Base-by-base conservation (phyloP, 2,797 vertebrate genomes). In the Lophotriccus pileatus region DNA sequence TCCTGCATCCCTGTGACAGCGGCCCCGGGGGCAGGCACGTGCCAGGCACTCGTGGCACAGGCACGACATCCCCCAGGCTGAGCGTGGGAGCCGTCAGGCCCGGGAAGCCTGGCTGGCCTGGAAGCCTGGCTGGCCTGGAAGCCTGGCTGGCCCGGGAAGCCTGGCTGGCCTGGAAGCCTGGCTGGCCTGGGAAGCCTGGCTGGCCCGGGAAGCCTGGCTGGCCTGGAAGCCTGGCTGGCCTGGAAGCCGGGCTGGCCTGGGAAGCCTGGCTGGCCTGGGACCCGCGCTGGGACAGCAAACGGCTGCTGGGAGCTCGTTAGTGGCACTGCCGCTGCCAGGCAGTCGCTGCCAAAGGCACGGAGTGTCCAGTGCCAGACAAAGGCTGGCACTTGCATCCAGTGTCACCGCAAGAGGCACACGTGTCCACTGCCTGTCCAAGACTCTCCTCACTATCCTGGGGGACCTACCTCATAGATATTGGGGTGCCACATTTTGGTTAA, bases 401-500 rank as follows among this genome's bases (percentile, higher is more conserved):
- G 3, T 21, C 3, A 6, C 5, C 12, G 1, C 34, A 32, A 22
- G 49, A 56, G 0, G 5, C 68, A 62, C 68, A 49, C 4, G 3
- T 36, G 34, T 19, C 32, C 34, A 28, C 44, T 4, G 27, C 21
- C 58, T 4, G 14, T 9, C 53, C 59, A 14, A 41, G 32, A 22
- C 4, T 10, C 37, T 19, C 55, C 34, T 25, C 0, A 0, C 27
- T 23, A 46, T 15, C 49, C 66, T 17, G 12, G 7, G 12, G 2
- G 2, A 85, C 97, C 78, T 95, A 99, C 99, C 99, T 99, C 99
- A 0, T 99, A 99, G 94, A 99, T 99, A 97, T 99, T 99, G 46
- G 99, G 99, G 96, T 99, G 99, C 99, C 99, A 99, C 99, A 99
- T 99, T 97, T 99, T 99, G 73, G 99, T 99, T 80, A 99, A 98